Percentiles rank a stretch among this genome's conserved stretches.
These are phyloP conservation scores for Philaethria dido DNA, from an alignment of 2,888 invertebrate species.

Conservation along the genomic window DNA sequence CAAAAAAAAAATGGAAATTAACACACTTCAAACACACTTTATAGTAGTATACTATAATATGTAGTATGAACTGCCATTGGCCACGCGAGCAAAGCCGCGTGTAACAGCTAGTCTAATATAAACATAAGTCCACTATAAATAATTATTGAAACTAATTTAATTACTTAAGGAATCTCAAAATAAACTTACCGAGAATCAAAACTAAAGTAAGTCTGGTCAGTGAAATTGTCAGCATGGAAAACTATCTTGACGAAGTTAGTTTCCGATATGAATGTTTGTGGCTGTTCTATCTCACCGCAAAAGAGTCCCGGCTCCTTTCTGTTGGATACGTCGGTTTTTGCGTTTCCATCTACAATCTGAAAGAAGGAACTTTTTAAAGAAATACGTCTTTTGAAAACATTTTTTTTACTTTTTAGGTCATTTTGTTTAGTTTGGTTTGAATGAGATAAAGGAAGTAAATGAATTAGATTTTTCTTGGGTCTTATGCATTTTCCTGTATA, in stretches of 20 bases:
- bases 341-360: constrained; percentile 95
- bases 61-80: too few species aligned
- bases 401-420: neutral
- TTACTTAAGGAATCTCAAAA: too few species aligned
- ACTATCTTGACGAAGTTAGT: constrained; percentile 96
- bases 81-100: too few species aligned
- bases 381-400: neutral
- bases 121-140: too few species aligned
- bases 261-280: constrained; percentile 97
- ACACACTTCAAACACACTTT: too few species aligned
- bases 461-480: too few species aligned
- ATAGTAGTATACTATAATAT: too few species aligned
- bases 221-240: constrained; percentile 96
- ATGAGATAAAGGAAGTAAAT: too few species aligned
- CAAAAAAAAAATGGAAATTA: too few species aligned
- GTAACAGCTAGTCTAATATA: too few species aligned
- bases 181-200: constrained; percentile 85
- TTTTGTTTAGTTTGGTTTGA: neutral
- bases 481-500: too few species aligned
- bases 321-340: constrained; percentile 94
- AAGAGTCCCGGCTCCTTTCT: constrained; percentile 95
- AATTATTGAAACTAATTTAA: too few species aligned
- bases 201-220: constrained; percentile 95
- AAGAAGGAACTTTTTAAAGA: constrained; percentile 49
- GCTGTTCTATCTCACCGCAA: constrained; percentile 96